phyloP scores from a whole-genome alignment of 2,113 vertebrate genomes.

The Scortum barcoo region DNA sequence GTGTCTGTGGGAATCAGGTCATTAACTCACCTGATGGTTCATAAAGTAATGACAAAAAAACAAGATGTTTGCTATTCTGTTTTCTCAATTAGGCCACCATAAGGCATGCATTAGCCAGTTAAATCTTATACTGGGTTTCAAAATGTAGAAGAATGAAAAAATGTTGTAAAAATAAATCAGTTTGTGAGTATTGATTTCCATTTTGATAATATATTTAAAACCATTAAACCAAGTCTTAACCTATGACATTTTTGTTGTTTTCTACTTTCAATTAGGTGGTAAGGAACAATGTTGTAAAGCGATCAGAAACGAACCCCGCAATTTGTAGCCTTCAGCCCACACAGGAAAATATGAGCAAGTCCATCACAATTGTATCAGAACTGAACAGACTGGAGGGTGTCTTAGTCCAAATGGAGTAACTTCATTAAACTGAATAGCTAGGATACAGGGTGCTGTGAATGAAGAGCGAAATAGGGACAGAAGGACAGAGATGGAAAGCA shows the following conservation, averaged over 20 bases:
- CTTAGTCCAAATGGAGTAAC: conserved; percentile 53
- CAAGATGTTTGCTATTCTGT: neutral
- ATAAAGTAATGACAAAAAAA: neutral
- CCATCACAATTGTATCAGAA: conserved; percentile 41
- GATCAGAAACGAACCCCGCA: neutral
- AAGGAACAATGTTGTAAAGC: neutral
- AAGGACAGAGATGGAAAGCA: conserved; percentile 68
- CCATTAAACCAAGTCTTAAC: neutral
- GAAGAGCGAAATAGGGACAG: conserved; percentile 32
- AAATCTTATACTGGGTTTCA: neutral
- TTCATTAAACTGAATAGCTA: conserved; percentile 56
- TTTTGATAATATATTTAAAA: too few species aligned
- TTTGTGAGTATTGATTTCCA: too few species aligned
- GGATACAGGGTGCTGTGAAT: conserved; percentile 33
- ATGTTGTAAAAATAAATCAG: too few species aligned
- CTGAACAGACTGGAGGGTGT: conserved; percentile 27
- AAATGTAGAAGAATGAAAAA: neutral
- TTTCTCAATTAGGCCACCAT: neutral
- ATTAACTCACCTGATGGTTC: neutral
- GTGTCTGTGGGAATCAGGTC: neutral
- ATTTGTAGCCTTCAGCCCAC: neutral
- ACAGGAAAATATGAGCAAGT: conserved; percentile 12
- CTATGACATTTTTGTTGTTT: neutral
- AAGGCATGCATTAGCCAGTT: neutral
- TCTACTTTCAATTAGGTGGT: neutral